Base-by-base conservation (phyloP, 2,797 vertebrate species). In the Sebastes matsubarae region DNA sequence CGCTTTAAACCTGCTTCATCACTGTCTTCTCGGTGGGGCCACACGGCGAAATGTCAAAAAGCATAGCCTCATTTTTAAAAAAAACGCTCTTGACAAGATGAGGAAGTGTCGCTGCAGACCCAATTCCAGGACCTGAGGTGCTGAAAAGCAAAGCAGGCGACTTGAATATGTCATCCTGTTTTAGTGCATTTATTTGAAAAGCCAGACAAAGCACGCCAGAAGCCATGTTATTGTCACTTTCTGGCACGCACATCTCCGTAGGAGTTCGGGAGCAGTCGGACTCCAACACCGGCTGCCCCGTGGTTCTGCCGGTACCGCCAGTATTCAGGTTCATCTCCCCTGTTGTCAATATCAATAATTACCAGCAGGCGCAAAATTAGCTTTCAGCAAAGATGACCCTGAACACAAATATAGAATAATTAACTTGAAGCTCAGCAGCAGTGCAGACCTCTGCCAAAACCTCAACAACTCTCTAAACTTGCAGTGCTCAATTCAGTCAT, bases 341-440 rank as follows among this genome's bases (percentile, higher is more conserved):
- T 78, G 79, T 65, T 73, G 84, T 81, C 75, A 82, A 27, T 72
- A 85, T 91, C 80, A 73, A 89, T 92, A 87, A 88, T 80, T 73
- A 82, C 69, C 90, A 87, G 87, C 80, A 75, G 88, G 82, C 6
- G 25, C 30, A 76, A 70, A 77, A 83, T 80, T 68, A 77, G 64
- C 58, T 75, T 42, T 86, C 76, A 74, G 68, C 38, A 38, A 76
- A 60, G 64, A 88, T 87, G 69, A 81, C 22, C 77, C 57, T 3
- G n/a, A 75, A 69, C 63, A 57, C 76, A 72, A 38, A 80, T 42
- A 12, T 57, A 22, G 65, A 83, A 70, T 60, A 83, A 80, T 87
- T 63, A 68, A 71, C 32, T 20, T 42, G 63, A 77, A 65, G 50
- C 46, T 81, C 66, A 4, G 63, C 32, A 59, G 77, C 52, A 83